Evolutionary conservation across 2,113 vertebrate species (phyloP).

Genomic region (Willisornis vidua): DNA sequence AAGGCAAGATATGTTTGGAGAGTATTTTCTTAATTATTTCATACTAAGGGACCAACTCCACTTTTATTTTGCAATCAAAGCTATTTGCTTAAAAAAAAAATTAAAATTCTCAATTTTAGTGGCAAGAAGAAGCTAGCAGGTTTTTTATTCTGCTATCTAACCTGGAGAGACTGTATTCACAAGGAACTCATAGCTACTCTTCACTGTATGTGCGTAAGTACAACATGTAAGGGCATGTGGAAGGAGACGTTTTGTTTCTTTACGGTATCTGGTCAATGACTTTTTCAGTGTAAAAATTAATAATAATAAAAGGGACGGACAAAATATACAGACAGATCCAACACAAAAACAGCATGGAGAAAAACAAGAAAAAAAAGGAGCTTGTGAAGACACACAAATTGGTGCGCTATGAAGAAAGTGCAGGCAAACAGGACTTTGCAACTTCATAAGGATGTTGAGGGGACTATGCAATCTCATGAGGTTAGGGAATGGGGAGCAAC

Average conservation of each 20-base stretch:
- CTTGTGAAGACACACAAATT: background rate
- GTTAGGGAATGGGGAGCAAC: background rate
- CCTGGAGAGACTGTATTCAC: background rate
- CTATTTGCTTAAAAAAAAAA: background rate
- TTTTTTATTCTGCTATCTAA: background rate
- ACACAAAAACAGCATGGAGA: background rate
- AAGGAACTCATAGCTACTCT: background rate
- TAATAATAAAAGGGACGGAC: background rate
- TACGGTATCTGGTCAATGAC: background rate
- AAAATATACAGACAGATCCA: background rate
- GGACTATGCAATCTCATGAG: background rate
- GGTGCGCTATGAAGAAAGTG: background rate
- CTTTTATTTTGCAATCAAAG: background rate
- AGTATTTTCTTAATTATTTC: background rate
- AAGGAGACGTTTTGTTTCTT: background rate
- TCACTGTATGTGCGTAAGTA: background rate
- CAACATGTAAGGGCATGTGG: background rate
- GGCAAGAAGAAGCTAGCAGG: background rate
- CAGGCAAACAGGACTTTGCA: background rate
- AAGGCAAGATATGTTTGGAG: background rate
- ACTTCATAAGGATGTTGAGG: background rate
- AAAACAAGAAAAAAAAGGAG: background rate
- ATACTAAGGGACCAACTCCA: background rate
- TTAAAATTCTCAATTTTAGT: background rate
- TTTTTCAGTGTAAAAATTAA: background rate